A percentile compares a stretch with the other conserved stretches of the same genome.
phyloP scores from a whole-genome alignment of 2,888 invertebrate genomes.

The Melieria picta region DNA sequence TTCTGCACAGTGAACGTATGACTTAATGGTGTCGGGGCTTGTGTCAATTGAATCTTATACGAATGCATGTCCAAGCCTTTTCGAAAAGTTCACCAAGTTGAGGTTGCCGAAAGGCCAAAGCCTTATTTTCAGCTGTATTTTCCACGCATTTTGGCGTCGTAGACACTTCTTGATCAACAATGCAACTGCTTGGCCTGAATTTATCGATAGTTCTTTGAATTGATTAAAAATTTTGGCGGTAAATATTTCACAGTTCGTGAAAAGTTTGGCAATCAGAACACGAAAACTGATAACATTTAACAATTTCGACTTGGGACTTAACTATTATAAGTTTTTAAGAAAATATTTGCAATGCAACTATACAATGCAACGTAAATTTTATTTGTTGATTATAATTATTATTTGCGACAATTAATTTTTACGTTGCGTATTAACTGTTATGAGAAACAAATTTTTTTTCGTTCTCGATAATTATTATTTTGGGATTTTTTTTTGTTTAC shows the following conservation, averaged over 20 bases:
- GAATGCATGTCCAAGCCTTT: not conserved
- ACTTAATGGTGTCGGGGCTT: too few relatives aligned
- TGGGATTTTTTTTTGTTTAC: too few relatives aligned
- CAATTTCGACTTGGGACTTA: constrained; percentile 1
- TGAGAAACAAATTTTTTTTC: too few relatives aligned
- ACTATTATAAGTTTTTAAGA: too few relatives aligned
- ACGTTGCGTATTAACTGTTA: too few relatives aligned
- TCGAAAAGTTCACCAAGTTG: not conserved
- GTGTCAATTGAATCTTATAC: not conserved
- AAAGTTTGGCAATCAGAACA: too few relatives aligned
- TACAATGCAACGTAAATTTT: too few relatives aligned
- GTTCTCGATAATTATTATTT: too few relatives aligned
- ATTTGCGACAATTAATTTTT: too few relatives aligned
- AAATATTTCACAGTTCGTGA: not conserved
- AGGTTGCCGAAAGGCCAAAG: not conserved
- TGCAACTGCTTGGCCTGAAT: not conserved
- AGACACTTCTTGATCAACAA: not conserved
- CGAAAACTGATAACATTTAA: not conserved
- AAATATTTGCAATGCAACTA: too few relatives aligned
- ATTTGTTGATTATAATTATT: too few relatives aligned
- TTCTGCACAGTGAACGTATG: too few relatives aligned
- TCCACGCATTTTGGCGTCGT: not conserved
- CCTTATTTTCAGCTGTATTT: not conserved
- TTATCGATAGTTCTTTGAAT: not conserved
- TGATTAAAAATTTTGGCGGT: not conserved